A percentile compares a stretch with the other conserved stretches of the same genome.
phyloP scores from a whole-genome alignment of 2,797 vertebrate species.

The Hoplostethus mediterraneus region DNA sequence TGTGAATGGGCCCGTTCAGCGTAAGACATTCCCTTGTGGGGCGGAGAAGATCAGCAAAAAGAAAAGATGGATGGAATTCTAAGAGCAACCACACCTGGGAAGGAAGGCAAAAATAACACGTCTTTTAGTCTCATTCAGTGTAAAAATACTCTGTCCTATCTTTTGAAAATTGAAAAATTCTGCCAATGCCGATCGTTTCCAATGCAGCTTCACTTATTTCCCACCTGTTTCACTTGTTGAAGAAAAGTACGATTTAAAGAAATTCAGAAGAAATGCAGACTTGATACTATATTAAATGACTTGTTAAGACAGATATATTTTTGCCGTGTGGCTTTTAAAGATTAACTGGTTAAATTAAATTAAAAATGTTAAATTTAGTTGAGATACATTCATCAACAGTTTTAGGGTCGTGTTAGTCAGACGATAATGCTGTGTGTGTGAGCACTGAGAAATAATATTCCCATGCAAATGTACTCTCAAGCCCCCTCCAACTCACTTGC shows the following conservation, averaged over 20 bases:
- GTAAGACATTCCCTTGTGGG: slow-evolving; percentile 65
- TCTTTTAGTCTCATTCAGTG: neutral
- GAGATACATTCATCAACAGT: neutral
- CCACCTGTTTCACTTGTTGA: too few relatives aligned
- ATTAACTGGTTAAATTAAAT: neutral
- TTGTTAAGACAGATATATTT: too few relatives aligned
- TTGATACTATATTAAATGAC: too few relatives aligned
- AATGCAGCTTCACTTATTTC: neutral
- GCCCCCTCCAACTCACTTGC: slow-evolving; percentile 17
- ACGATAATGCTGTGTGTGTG: neutral
- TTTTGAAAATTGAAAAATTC: neutral
- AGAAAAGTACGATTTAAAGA: too few relatives aligned
- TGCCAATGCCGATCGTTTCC: neutral
- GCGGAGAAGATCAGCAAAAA: slow-evolving; percentile 34
- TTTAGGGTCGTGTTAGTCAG: neutral
- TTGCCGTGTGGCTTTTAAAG: neutral
- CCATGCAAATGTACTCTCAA: slow-evolving; percentile 22
- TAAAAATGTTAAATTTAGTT: neutral
- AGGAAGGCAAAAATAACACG: slow-evolving; percentile 5
- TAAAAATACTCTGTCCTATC: neutral
- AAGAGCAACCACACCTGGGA: slow-evolving; percentile 37
- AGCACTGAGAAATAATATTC: slow-evolving; percentile 11
- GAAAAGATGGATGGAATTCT: slow-evolving; percentile 19
- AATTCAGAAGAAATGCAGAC: too few relatives aligned
- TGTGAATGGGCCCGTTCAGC: slow-evolving; percentile 64